Evolutionary conservation across 2,113 vertebrate species (phyloP).

Genomic region (Nycticebus coucang): DNA sequence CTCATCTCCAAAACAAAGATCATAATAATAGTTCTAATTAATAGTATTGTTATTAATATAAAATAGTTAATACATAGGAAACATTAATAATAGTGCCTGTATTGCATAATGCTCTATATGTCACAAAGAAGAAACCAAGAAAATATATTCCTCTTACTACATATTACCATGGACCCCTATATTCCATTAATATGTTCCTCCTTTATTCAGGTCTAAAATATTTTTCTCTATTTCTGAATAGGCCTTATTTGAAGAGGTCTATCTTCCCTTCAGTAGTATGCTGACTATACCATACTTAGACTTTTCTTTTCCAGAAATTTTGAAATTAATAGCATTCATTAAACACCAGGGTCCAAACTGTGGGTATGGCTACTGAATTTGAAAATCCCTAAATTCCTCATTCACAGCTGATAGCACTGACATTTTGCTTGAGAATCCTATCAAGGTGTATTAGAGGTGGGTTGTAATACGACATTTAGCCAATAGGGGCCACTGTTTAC

Average conservation of each 20-base stretch:
- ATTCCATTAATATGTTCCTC: neutral
- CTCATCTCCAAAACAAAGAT: neutral
- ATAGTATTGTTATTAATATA: neutral
- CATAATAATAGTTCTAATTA: neutral
- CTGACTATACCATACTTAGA: neutral
- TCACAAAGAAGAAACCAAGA: neutral
- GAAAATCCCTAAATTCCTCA: neutral
- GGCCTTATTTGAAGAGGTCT: neutral
- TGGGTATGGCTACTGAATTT: neutral
- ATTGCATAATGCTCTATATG: neutral
- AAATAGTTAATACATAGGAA: neutral
- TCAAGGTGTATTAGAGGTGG: neutral
- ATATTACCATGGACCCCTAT: neutral
- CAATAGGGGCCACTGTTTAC: neutral
- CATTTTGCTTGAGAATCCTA: neutral
- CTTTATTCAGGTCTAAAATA: neutral
- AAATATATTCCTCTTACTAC: neutral
- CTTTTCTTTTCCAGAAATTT: neutral
- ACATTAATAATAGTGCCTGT: neutral
- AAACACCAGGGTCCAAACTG: neutral
- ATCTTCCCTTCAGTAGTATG: neutral
- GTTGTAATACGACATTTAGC: neutral
- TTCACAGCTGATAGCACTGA: neutral
- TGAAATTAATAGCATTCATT: neutral
- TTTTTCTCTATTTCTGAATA: constrained; percentile 12